phyloP scores from a whole-genome alignment of 2,113 vertebrate genomes.

The Phalacrocorax aristotelis region DNA sequence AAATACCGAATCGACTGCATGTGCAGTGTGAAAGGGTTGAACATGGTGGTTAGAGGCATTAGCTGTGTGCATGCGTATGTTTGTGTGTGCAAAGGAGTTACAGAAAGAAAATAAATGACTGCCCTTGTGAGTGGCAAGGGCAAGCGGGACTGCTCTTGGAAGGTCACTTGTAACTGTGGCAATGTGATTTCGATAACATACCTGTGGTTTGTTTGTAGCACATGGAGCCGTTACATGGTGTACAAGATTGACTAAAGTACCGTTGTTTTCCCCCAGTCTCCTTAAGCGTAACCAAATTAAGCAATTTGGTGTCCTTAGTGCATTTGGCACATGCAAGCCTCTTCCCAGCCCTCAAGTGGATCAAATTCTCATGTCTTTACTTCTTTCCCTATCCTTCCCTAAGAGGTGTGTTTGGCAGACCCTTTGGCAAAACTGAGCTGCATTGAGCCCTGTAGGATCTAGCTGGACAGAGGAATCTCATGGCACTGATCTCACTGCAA shows the following conservation, averaged over 20 bases:
- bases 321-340: neutral
- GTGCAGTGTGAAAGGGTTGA: neutral
- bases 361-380: neutral
- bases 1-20: neutral
- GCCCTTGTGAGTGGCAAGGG: neutral
- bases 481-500: neutral
- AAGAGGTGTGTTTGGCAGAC: neutral
- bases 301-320: neutral
- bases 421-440: neutral
- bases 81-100: neutral
- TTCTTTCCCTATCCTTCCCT: neutral
- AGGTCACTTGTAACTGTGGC: neutral
- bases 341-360: neutral
- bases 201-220: neutral
- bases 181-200: neutral
- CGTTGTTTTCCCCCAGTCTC: neutral
- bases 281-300: neutral
- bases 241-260: neutral
- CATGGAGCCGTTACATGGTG: neutral
- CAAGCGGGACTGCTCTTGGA: neutral
- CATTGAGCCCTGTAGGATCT: neutral
- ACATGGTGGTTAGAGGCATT: neutral
- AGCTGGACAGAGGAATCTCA: neutral
- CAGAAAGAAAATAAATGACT: neutral
- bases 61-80: neutral